Base-by-base conservation (phyloP, 2,113 vertebrate species). In the Aptenodytes patagonicus region DNA sequence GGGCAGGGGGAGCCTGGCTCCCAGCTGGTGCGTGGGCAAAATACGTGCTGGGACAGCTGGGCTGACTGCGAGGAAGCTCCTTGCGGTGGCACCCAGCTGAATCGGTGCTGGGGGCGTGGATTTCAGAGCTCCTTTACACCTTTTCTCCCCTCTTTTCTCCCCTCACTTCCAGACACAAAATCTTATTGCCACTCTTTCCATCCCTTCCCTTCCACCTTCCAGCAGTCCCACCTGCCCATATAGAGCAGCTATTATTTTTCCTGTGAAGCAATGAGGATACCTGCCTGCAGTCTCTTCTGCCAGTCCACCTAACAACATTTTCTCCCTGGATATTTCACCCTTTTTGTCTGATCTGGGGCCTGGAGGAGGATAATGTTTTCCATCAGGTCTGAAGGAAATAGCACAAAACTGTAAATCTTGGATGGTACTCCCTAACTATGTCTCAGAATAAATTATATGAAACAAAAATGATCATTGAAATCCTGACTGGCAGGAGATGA, bases 41-140 rank as follows among this genome's bases (percentile, higher is more conserved):
- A 49, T 49, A 24, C 3, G 0, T 42, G 46, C 42, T 0, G 0
- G 20, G 29, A 62, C 17, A 62, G 46, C 57, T 52, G 62, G 64
- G 11, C 22, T 38, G 24, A 9, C 69, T 62, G 29, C 1, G 1
- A 72, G 58, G 51, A 69, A 83, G 89, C n/a, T 57, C 42, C 78
- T 55, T 19, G 7, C 1, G 0, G 17, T 51, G 42, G 31, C 40
- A 87, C 2, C 6, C 3, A 0, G 46, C 25, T 76, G 36, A 87
- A 52, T 10, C 0, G 1, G 17, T 51, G 46, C 29, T 70, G 34
- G 13, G 14, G 13, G 7, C 2, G 7, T 17, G 26, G 12, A 28
- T 71, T 66, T 66, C 58, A 57, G 57, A 81, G 34, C 12, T 70
- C 36, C 66, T 42, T 49, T 26, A n/a, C 17, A 34, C 13, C 11